Conservation (phyloP, 2,113 vertebrate genomes). For the Halcyon senegalensis region DNA sequence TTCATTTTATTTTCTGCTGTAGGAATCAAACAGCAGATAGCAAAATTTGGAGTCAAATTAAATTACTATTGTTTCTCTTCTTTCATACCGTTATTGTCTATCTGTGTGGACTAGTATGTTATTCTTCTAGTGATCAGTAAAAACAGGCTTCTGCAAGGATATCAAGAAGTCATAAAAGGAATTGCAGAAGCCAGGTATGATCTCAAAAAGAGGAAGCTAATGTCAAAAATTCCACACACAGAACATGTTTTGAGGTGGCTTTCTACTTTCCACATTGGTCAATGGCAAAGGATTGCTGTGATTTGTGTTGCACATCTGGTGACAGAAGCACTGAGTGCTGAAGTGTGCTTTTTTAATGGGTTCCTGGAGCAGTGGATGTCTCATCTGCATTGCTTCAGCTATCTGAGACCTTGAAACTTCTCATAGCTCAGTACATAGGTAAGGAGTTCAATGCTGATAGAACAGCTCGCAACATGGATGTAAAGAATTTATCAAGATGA, state of each 20-base stretch:
- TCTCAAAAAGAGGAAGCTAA: background rate
- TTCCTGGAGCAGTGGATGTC: background rate
- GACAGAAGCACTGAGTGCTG: background rate
- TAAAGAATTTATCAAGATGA: background rate
- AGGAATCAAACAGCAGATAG: background rate
- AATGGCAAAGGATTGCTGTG: background rate
- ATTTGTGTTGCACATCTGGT: accelerated
- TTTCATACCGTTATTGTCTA: background rate
- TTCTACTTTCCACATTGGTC: background rate
- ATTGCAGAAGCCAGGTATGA: background rate
- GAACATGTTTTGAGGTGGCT: background rate
- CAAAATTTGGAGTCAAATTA: background rate
- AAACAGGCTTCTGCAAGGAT: background rate
- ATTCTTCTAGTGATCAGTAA: background rate
- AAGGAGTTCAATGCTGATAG: background rate
- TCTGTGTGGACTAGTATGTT: background rate
- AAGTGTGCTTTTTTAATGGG: background rate
- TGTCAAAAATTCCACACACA: background rate
- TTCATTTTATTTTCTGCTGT: background rate
- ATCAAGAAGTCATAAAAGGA: background rate
- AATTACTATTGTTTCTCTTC: background rate
- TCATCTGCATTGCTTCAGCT: background rate
- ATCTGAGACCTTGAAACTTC: background rate
- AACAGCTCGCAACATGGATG: background rate
- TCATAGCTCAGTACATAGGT: background rate